Evolutionary conservation across 2,113 vertebrate genomes (phyloP).

Genomic region (Vicugna pacos): DNA sequence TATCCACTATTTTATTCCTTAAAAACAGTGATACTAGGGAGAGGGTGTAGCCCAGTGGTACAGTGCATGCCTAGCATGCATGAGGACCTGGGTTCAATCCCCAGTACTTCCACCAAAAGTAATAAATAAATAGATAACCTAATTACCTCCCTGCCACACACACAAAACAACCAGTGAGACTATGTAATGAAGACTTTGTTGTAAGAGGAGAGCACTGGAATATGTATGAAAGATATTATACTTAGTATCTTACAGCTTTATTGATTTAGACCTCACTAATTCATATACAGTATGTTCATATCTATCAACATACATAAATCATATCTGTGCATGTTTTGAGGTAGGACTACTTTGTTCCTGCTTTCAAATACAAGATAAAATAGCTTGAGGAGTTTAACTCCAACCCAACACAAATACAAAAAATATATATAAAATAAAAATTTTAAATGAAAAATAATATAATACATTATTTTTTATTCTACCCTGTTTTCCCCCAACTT

Average conservation of each 20-base stretch:
- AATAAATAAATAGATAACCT: too few species aligned
- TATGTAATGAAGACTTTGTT: not conserved
- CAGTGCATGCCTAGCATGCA: too few species aligned
- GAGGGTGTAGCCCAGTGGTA: too few species aligned
- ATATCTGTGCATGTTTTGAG: not conserved
- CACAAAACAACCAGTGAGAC: not conserved
- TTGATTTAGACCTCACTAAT: not conserved
- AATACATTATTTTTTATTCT: not conserved
- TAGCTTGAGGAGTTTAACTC: not conserved
- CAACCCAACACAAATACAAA: not conserved
- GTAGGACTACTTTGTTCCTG: not conserved
- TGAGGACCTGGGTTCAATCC: too few species aligned
- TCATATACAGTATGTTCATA: not conserved
- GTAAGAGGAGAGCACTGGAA: not conserved
- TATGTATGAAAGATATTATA: not conserved
- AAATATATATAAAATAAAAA: not conserved
- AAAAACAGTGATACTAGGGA: not conserved
- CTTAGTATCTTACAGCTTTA: not conserved
- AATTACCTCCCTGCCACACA: too few species aligned
- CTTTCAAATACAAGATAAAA: not conserved
- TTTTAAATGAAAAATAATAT: not conserved
- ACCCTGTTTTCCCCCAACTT: not conserved
- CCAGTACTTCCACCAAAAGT: too few species aligned
- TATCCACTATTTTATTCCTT: not conserved
- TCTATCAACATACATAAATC: not conserved